A percentile compares a stretch with the other conserved stretches of the same genome.
Conservation (phyloP, 2,113 vertebrate genomes). For the Callocephalon fimbriatum region DNA sequence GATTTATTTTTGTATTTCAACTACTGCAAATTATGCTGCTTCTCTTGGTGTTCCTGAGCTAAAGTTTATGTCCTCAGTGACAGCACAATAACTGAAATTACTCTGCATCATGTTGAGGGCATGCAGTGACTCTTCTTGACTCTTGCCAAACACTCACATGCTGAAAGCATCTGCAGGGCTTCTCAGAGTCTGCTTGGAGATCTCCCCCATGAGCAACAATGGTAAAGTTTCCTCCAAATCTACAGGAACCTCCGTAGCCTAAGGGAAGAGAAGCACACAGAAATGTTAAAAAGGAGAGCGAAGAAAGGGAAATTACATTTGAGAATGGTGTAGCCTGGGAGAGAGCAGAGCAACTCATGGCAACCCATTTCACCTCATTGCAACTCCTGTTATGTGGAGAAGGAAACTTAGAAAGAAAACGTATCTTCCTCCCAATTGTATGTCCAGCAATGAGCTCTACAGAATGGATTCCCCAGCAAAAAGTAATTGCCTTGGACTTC, state of each 20-base stretch:
- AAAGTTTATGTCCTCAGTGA: background rate
- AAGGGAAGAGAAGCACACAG: background rate
- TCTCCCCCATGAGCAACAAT: fast-evolving
- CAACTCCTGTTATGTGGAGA: background rate
- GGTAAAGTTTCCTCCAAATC: background rate
- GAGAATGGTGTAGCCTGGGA: background rate
- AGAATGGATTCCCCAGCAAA: background rate
- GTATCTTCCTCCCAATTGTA: background rate
- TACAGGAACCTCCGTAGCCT: background rate
- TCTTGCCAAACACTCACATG: background rate
- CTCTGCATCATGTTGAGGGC: background rate
- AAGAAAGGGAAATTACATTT: background rate
- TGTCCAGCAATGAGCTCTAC: background rate
- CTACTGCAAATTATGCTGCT: background rate
- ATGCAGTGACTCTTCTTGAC: background rate
- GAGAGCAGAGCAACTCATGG: background rate
- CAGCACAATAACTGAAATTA: background rate
- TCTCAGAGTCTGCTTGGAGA: background rate
- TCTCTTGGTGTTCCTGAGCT: background rate
- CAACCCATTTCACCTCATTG: background rate
- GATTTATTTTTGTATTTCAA: background rate
- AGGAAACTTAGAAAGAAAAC: background rate
- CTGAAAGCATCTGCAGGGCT: background rate
- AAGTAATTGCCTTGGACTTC: background rate
- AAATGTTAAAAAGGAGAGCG: background rate